A percentile compares a stretch with the other conserved stretches of the same genome.
phyloP scores from a whole-genome alignment of 2,888 invertebrate species.

The Beris chalybata region DNA sequence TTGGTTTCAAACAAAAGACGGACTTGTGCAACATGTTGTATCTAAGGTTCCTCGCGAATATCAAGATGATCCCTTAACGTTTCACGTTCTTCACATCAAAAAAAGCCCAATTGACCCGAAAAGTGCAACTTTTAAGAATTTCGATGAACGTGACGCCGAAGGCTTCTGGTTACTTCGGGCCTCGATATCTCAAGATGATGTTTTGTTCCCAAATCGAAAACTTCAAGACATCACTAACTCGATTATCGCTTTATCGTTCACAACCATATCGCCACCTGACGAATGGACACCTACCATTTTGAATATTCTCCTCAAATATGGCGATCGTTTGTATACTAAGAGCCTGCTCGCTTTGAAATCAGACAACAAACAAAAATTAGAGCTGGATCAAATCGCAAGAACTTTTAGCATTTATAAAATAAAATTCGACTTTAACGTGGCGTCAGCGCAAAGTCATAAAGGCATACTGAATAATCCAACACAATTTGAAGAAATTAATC shows the following conservation, averaged over 20 bases:
- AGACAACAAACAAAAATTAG: conserved; percentile 40
- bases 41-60: conserved; percentile 39
- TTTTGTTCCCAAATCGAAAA: conserved; percentile 50
- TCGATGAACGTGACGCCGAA: conserved; percentile 1
- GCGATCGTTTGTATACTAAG: conserved; percentile 63
- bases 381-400: conserved; percentile 46
- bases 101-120: conserved; percentile 1
- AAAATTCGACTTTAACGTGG: conserved; percentile 34
- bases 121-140: conserved; percentile 1
- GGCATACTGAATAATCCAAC: background rate
- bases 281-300: conserved; percentile 63
- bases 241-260: conserved; percentile 63
- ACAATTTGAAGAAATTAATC: conserved; percentile 8
- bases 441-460: background rate
- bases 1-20: conserved; percentile 40
- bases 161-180: conserved; percentile 40
- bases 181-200: conserved; percentile 42
- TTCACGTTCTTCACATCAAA: conserved; percentile 27
- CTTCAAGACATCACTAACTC: conserved; percentile 61
- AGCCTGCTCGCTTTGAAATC: conserved; percentile 23
- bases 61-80: conserved; percentile 34
- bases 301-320: conserved; percentile 65
- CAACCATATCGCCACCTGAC: conserved; percentile 60
- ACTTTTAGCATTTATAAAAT: conserved; percentile 45
- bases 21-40: conserved; percentile 39